Evolutionary conservation across 2,797 vertebrate species (phyloP).

Genomic region (Anguilla anguilla): DNA sequence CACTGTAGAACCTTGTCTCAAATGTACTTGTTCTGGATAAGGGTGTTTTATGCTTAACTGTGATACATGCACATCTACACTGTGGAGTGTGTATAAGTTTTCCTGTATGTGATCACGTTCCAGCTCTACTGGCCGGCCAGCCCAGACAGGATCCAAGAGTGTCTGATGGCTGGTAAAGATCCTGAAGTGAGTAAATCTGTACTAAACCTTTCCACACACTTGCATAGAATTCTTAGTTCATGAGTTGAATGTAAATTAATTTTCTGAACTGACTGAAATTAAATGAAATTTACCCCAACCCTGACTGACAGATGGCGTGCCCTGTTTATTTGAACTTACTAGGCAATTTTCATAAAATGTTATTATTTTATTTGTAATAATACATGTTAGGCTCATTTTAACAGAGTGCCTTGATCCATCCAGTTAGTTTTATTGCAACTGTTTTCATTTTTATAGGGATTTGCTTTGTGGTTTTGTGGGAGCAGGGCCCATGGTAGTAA

Average conservation of each 20-base stretch:
- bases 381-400: neutral
- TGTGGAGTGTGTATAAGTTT: neutral
- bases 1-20: neutral
- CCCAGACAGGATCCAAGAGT: slow-evolving; percentile 76
- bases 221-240: neutral
- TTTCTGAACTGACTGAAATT: neutral
- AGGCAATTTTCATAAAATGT: neutral
- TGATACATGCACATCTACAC: neutral
- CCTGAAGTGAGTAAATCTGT: slow-evolving; percentile 64
- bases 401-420: neutral
- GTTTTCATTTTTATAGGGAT: neutral
- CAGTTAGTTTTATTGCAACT: neutral
- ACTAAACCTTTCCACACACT: too few relatives aligned
- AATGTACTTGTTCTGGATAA: neutral
- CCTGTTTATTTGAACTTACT: neutral
- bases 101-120: slow-evolving; percentile 23
- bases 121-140: slow-evolving; percentile 79
- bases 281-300: neutral
- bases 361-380: neutral
- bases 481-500: neutral
- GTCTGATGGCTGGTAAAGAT: slow-evolving; percentile 81
- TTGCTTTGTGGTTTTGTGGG: neutral
- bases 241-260: neutral
- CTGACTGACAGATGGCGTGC: neutral
- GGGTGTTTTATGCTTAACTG: neutral